Base-by-base conservation (phyloP, 1,140 invertebrate genomes). In the Ips nitidus region DNA sequence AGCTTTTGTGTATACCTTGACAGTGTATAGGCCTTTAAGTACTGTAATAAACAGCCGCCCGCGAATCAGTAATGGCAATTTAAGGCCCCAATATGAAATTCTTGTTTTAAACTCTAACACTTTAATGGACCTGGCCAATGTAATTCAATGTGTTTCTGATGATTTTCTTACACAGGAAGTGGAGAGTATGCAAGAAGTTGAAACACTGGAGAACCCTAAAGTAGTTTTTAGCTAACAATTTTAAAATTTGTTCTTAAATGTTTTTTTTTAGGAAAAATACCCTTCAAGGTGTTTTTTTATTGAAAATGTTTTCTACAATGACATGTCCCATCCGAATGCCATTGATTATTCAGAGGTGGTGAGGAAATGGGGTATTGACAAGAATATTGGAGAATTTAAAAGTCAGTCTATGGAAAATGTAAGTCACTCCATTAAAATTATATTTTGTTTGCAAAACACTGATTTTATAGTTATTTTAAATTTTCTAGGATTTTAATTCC, bases 211-310 rank as follows among this genome's bases (percentile, higher is more conserved):
- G 3, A 80, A 79, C 61, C 82, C 83, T 43, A 84, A 84, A 75
- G 85, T 86, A 80, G 74, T 3, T 41, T 42, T 60, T 59, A 63
- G 63, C 50, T 65, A 59, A 41, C 52, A 62, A n/a, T 42, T 53
- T 62, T 8, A 52, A 63, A 55, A 4, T 70, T 41, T 60, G 52
- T 65, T 66, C 41, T 39, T 22, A 52, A 62, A 36, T 41, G 40
- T 60, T 2, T 47, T 22, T 61, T 77, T 70, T 67, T 67, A 89
- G 87, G 82, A 86, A 73, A 65, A 85, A 37, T 89, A 87, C 72
- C 86, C 84, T 71, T 89, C 89, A 7, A 83, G 84, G 4, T 87
- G 88, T 72, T 87, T 90, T 74, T 90, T 85, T 73, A 89, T 91
- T 55, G 85, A 89, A 75, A 82, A 84, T 47, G 84, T 82, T 4